A percentile compares a stretch with the other conserved stretches of the same genome.
phyloP scores from a whole-genome alignment of 1,140 invertebrate species.

The Drosophila asahinai region DNA sequence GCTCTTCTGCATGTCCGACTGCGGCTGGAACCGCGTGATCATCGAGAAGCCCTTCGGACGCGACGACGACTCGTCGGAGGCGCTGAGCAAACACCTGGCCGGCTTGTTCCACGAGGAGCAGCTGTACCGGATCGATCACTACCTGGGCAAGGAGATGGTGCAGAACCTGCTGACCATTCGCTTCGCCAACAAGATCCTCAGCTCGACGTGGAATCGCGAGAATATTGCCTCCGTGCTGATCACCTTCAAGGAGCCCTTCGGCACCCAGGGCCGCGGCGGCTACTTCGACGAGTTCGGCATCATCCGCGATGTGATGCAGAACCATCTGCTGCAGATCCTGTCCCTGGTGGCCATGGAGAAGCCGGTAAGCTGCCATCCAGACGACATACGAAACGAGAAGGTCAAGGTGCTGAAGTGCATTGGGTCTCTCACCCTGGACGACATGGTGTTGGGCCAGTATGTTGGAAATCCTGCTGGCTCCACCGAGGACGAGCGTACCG shows the following conservation, averaged over 20 bases:
- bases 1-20: slow-evolving; percentile 92
- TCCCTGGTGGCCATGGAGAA: slow-evolving; percentile 99
- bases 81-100: slow-evolving; percentile 94
- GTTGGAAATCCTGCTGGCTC: slow-evolving; percentile 92
- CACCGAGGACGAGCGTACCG: slow-evolving; percentile 90
- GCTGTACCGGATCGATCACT: slow-evolving; percentile 99
- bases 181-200: slow-evolving; percentile 95
- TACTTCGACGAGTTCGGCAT: slow-evolving; percentile 99
- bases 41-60: slow-evolving; percentile 99
- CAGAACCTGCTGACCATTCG: slow-evolving; percentile 98
- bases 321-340: slow-evolving; percentile 98
- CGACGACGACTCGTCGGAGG: slow-evolving; percentile 94
- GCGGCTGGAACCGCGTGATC: slow-evolving; percentile 98
- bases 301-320: slow-evolving; percentile 99
- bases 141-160: slow-evolving; percentile 99
- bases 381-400: slow-evolving; percentile 99
- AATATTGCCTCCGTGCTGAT: slow-evolving; percentile 98
- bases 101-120: slow-evolving; percentile 97
- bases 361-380: slow-evolving; percentile 96
- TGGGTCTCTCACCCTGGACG: slow-evolving; percentile 90
- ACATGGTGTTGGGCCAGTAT: slow-evolving; percentile 98
- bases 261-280: slow-evolving; percentile 98
- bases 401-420: slow-evolving; percentile 98
- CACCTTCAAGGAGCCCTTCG: slow-evolving; percentile 99
- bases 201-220: slow-evolving; percentile 97